Evolutionary conservation across 1,140 invertebrate genomes (phyloP).

Genomic region (Paraescarpia echinospica): DNA sequence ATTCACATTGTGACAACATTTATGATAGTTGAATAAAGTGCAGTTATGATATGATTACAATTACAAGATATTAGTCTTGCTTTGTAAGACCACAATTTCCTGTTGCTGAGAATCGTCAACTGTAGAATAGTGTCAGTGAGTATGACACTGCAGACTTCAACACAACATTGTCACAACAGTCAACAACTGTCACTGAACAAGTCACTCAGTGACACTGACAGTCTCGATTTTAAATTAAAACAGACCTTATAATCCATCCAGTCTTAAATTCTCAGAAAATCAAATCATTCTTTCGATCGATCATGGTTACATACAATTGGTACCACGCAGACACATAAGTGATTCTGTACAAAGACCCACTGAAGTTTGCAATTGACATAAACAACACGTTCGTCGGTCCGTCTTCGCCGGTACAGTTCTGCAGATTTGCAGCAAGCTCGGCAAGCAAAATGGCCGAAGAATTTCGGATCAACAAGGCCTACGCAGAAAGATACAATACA

Average conservation of each 20-base stretch:
- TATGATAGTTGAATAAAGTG: too few species aligned
- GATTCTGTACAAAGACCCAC: neutral
- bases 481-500: constrained; percentile 78
- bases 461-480: constrained; percentile 71
- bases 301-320: neutral
- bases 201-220: too few species aligned
- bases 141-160: too few species aligned
- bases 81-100: too few species aligned
- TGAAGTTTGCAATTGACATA: neutral
- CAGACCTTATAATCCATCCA: neutral
- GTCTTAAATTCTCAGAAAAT: neutral
- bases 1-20: too few species aligned
- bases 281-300: neutral
- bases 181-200: too few species aligned
- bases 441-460: constrained; percentile 42
- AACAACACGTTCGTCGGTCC: neutral
- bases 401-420: neutral
- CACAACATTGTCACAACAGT: neutral
- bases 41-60: too few species aligned
- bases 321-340: neutral
- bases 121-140: too few species aligned
- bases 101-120: too few species aligned
- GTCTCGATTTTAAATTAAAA: too few species aligned
- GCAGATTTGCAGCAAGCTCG: neutral
- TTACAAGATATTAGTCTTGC: too few species aligned